These are phyloP conservation scores for Tetraodon nigroviridis DNA, from an alignment of 2,113 vertebrate species.

Conservation along the genomic window DNA sequence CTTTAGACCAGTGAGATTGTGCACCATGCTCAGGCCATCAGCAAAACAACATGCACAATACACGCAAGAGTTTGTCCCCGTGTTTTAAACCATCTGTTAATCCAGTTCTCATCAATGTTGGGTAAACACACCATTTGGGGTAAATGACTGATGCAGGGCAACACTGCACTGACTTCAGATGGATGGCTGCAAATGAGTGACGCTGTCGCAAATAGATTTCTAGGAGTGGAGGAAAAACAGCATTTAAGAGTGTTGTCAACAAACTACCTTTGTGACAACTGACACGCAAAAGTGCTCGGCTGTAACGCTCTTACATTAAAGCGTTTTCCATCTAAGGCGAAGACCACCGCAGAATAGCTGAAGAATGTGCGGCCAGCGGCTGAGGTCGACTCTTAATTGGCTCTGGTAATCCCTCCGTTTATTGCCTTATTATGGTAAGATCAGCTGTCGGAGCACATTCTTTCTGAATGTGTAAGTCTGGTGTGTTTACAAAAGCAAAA, in stretches of 20 bases:
- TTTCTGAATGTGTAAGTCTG: constrained; percentile 22
- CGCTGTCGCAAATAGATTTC: neutral
- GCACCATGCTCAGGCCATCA: no score
- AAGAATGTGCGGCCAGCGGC: constrained; percentile 57
- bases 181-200: no score
- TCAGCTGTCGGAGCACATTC: constrained; percentile 47
- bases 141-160: no score
- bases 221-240: neutral
- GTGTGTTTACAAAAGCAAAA: constrained; percentile 5
- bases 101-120: no score
- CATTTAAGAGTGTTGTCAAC: neutral
- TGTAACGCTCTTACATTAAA: constrained; percentile 30
- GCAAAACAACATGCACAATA: no score
- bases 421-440: constrained; percentile 45
- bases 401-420: constrained; percentile 59
- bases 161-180: neutral
- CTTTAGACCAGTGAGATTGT: no score
- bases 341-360: constrained; percentile 45
- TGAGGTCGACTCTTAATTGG: constrained; percentile 60
- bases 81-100: no score
- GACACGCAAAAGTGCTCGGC: constrained; percentile 32
- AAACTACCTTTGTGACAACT: constrained; percentile 4
- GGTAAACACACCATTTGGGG: no score
- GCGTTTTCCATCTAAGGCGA: constrained; percentile 46
- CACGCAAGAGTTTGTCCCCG: no score